Percentiles rank a stretch among this genome's conserved stretches.
These are phyloP conservation scores for Microvelia longipes DNA, from an alignment of 1,140 invertebrate genomes.

Conservation along the genomic window DNA sequence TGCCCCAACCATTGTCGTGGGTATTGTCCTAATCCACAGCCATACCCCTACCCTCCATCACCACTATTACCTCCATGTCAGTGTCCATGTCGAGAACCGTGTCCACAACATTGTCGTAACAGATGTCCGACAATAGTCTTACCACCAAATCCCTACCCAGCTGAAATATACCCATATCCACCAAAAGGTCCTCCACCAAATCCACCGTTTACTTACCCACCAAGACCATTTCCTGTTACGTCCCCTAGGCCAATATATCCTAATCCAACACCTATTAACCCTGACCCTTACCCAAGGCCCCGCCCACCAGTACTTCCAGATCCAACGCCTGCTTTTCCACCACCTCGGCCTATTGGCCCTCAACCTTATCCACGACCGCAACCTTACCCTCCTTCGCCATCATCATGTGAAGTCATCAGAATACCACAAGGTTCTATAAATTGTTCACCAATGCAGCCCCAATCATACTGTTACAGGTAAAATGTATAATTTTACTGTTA, in stretches of 20 bases:
- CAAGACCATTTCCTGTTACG: not conserved
- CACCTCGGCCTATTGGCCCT: not conserved
- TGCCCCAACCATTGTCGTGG: not conserved
- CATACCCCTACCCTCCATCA: not conserved
- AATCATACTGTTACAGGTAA: not conserved
- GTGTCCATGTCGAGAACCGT: not conserved
- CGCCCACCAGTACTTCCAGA: too few relatives aligned
- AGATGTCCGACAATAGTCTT: too few relatives aligned
- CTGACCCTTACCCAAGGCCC: not conserved
- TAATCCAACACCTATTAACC: too few relatives aligned
- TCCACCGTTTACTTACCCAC: not conserved
- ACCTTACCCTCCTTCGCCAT: not conserved
- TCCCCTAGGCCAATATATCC: too few relatives aligned
- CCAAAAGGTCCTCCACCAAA: not conserved
- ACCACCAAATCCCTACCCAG: not conserved
- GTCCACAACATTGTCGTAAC: too few relatives aligned
- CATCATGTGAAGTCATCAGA: not conserved
- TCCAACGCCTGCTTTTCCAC: too few relatives aligned
- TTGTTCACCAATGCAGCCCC: not conserved
- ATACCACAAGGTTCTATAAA: not conserved
- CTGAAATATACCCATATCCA: not conserved
- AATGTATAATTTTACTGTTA: not conserved
- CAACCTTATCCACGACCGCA: not conserved
- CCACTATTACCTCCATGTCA: not conserved
- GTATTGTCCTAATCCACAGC: not conserved